Evolutionary conservation across 2,797 vertebrate genomes (phyloP), one percentile per base, ranked within the genome.

Genomic region (Enteromius thamalakanensis): DNA sequence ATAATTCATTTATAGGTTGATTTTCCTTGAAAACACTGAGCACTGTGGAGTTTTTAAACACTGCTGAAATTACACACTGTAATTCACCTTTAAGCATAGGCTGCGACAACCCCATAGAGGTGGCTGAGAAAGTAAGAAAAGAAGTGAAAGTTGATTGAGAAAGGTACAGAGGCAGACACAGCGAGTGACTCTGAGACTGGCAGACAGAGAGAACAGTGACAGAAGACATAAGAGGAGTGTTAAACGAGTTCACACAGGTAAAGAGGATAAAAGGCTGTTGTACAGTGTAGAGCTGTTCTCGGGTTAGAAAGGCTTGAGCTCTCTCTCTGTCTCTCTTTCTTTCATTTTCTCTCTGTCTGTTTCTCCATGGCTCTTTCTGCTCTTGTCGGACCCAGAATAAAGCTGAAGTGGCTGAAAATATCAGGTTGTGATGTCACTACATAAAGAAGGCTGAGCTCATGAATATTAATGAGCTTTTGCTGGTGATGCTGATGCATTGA

Each of bases 201-300:
- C 74, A 55, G 71, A 79, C 72, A 58, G 45, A 82, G 42, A 70
- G 65, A 37, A 51, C 23, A 65, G 51, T 58, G 19, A 49, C 70
- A 81, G 42, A 81, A 68, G 77, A 84, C 78, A 53, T 65, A 75
- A 68, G 45, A 80, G n/a, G 23, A 42, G 65, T 77, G 82, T 70
- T 78, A 77, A 80, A 76, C 42, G 21, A 49, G 69, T 76, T 60
- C 65, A 76, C 74, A 79, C 42, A 76, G 68, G 76, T 84, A 82
- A 83, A 74, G 82, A 76, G 47, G 77, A 83, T 85, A 68, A 72
- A 82, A 69, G 37, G 19, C 32, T 29, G 53, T 72, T 67, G n/a
- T 79, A 78, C 68, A 34, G 67, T 62, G 5, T 40, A 34, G 55
- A 71, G 84, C 82, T 78, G 19, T 71, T 26, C 51, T 47, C 26